These are phyloP conservation scores for Trematocara variabile DNA, from an alignment of 2,113 vertebrate species.

Conservation along the genomic window DNA sequence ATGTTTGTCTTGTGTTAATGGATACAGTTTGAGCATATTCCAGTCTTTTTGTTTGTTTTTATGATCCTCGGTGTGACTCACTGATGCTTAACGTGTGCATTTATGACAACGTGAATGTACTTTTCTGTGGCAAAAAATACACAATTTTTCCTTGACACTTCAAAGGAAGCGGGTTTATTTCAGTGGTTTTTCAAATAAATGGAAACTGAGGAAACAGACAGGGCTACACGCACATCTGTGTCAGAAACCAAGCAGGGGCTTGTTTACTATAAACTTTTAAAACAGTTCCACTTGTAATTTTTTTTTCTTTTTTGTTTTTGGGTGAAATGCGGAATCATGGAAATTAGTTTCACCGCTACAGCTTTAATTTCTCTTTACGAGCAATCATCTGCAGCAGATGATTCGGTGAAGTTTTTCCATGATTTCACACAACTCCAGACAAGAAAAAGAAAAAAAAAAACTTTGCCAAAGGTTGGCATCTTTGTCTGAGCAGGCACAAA, in stretches of 20 bases:
- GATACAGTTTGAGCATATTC: neutral
- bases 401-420: conserved; percentile 32
- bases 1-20: conserved; percentile 6
- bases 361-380: conserved; percentile 28
- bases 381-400: conserved; percentile 2
- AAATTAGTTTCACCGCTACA: conserved; percentile 7
- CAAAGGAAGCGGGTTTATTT: conserved; percentile 52
- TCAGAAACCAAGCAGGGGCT: neutral
- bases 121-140: conserved; percentile 6
- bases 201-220: conserved; percentile 24
- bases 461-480: neutral
- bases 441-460: neutral
- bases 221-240: conserved; percentile 1
- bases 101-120: conserved; percentile 51
- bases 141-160: neutral
- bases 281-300: neutral
- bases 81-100: neutral
- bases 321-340: neutral
- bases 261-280: conserved; percentile 27
- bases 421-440: neutral
- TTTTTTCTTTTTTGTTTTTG: neutral
- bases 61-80: neutral
- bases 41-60: neutral
- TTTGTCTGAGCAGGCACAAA: neutral
- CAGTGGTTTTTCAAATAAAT: conserved; percentile 29